Evolutionary conservation across 92 coral and sea anemone species (phyloP), one percentile per base, ranked within the genome.

Genomic region (Phenganax subtilis): DNA sequence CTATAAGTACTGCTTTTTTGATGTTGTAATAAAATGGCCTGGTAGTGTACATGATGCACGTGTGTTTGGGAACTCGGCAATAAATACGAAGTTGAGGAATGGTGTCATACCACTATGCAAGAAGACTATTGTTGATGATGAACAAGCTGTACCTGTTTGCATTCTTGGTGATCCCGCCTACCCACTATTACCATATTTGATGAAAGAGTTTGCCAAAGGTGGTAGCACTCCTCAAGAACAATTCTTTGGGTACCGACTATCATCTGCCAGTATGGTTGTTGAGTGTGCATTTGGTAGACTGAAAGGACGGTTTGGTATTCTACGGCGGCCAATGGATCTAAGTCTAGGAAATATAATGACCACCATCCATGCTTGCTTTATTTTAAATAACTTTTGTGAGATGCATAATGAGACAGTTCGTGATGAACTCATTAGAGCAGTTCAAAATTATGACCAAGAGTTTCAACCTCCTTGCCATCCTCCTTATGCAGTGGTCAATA

Each of bases 21-120:
- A 60, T 60, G 66, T 60, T 12, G 66, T 60, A 60, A 60, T 60
- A 60, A 60, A 65, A 8, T 65, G 71, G 71, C 71, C 71, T 65
- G 71, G 71, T 27, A 65, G 71, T 65, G 71, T 65, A 27, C 66
- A 60, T n/a, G 66, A 60, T 60, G 66, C 66, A 60, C 66, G 66
- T 60, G 17, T 60, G 25, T 60, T 60, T 60, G 66, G 66, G 12
- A 60, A 60, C 66, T 60, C 66, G 6, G 66, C 15, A 60, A 60
- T 60, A 10, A 60, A 60, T 60, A 60, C 66, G 5, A 60, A 60
- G 66, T 60, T 60, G 17, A 60, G 66, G 66, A 12, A 60, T 60
- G 66, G 66, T 16, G 66, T 60, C 17, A 60, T 60, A 60, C 66
- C 66, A 60, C 66, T 0, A 60, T 60, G 66, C 17, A 60, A 60